phyloP scores from a whole-genome alignment of 2,888 invertebrate genomes.

The Nemapogon koenigi region DNA sequence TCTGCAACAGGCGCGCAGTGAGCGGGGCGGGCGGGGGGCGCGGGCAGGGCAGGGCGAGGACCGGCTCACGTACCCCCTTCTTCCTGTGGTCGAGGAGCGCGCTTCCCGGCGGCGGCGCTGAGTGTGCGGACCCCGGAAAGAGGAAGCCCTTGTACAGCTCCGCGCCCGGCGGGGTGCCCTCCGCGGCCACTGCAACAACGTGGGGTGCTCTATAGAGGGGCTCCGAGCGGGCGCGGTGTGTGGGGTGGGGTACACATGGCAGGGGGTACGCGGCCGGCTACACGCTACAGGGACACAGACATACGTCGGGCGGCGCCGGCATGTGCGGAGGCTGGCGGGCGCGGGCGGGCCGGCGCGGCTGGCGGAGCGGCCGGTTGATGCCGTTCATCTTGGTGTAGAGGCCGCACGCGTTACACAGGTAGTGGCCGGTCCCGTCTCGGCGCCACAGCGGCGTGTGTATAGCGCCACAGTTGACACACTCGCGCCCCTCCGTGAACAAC shows the following conservation, averaged over 20 bases:
- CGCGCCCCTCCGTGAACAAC: slow-evolving; percentile 91
- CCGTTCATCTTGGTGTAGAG: slow-evolving; percentile 99
- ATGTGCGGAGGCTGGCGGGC: slow-evolving; percentile 53
- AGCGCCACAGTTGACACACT: slow-evolving; percentile 98
- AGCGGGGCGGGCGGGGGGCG: slow-evolving; percentile 17
- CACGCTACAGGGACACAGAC: slow-evolving; percentile 27
- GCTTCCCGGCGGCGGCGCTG: slow-evolving; percentile 21
- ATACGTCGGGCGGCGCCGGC: slow-evolving; percentile 44
- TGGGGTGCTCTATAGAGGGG: slow-evolving; percentile 33
- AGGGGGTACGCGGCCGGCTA: slow-evolving; percentile 21
- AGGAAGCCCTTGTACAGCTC: slow-evolving; percentile 87
- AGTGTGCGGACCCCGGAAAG: slow-evolving; percentile 51
- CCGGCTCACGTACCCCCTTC: slow-evolving; percentile 54
- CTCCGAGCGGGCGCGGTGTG: slow-evolving; percentile 31
- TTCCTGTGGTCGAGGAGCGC: slow-evolving; percentile 53
- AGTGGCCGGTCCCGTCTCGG: slow-evolving; percentile 98
- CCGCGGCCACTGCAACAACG: slow-evolving; percentile 80
- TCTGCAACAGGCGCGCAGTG: slow-evolving; percentile 24
- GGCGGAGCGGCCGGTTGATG: slow-evolving; percentile 96
- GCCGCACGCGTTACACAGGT: slow-evolving; percentile 99
- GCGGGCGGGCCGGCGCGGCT: slow-evolving; percentile 96
- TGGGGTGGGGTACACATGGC: slow-evolving; percentile 20
- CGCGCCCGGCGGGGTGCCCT: slow-evolving; percentile 78
- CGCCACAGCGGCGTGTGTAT: slow-evolving; percentile 98
- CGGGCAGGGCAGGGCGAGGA: slow-evolving; percentile 19